phyloP scores from a whole-genome alignment of 2,888 invertebrate species.

The Lobophora halterata region DNA sequence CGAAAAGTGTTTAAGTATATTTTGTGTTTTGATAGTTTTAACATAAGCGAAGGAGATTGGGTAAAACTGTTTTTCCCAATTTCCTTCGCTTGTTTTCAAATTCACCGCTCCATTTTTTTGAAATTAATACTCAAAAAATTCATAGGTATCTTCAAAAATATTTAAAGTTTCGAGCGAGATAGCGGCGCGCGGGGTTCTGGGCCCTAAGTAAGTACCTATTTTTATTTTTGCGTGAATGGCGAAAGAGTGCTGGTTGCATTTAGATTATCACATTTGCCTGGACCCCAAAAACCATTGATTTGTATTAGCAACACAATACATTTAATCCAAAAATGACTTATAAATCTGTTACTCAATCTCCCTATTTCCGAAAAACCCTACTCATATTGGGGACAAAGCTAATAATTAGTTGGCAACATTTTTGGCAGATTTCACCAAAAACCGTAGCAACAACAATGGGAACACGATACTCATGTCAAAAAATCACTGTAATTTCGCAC shows the following conservation, averaged over 20 bases:
- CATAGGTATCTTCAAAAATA: no score
- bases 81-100: no score
- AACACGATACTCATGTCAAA: constrained; percentile 66
- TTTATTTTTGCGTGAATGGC: no score
- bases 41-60: no score
- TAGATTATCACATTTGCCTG: constrained; percentile 12
- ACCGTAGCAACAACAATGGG: constrained; percentile 55
- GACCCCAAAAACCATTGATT: constrained; percentile 29
- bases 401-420: constrained; percentile 70
- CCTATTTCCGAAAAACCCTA: constrained; percentile 46
- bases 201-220: no score
- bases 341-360: constrained; percentile 55
- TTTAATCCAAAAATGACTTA: constrained; percentile 52
- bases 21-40: no score
- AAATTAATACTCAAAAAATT: no score
- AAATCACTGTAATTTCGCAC: constrained; percentile 76
- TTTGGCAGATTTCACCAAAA: constrained; percentile 71
- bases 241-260: constrained; percentile 2
- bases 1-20: no score
- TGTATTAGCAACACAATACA: constrained; percentile 40
- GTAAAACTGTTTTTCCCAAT: no score
- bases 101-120: no score
- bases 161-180: no score
- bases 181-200: no score
- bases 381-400: constrained; percentile 54